phyloP scores from a whole-genome alignment of 2,888 invertebrate species.

The Ornithoptera alexandrae region DNA sequence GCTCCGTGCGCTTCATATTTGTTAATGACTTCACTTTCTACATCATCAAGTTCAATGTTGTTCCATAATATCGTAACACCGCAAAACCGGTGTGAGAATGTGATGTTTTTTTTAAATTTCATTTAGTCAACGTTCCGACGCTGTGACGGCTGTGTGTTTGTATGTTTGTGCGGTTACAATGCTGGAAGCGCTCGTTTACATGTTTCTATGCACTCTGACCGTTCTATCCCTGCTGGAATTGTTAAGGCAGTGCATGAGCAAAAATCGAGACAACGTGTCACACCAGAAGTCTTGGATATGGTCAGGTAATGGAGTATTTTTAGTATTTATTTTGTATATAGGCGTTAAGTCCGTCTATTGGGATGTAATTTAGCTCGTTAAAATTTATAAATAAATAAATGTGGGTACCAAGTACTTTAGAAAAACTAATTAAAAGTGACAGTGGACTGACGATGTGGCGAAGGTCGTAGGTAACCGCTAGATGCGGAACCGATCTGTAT shows the following conservation, averaged over 20 bases:
- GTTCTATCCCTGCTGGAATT: conserved; percentile 20
- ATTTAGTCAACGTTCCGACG: conserved; percentile 8
- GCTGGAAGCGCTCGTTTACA: conserved; percentile 25
- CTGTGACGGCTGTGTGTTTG: conserved; percentile 7
- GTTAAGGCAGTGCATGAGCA: conserved; percentile 17
- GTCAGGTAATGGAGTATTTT: conserved; percentile 15
- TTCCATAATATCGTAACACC: conserved; percentile 17
- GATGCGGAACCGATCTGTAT: too few relatives aligned
- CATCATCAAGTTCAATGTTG: conserved; percentile 29
- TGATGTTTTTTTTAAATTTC: conserved; percentile 2
- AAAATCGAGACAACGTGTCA: conserved; percentile 3
- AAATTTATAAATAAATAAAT: too few relatives aligned
- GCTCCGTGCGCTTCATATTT: too few relatives aligned
- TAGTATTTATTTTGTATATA: too few relatives aligned
- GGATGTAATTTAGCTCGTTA: too few relatives aligned
- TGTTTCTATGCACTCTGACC: conserved; percentile 24
- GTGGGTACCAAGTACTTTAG: too few relatives aligned
- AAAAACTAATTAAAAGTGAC: too few relatives aligned
- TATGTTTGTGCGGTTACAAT: conserved; percentile 1
- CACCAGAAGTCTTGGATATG: conserved; percentile 9
- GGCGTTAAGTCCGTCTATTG: too few relatives aligned
- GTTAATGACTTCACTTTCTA: conserved; percentile 20
- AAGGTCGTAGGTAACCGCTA: too few relatives aligned
- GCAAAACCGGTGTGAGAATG: conserved; percentile 18
- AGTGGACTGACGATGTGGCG: too few relatives aligned